Conservation (phyloP, 2,113 vertebrate species). For the Cromileptes altivelis region DNA sequence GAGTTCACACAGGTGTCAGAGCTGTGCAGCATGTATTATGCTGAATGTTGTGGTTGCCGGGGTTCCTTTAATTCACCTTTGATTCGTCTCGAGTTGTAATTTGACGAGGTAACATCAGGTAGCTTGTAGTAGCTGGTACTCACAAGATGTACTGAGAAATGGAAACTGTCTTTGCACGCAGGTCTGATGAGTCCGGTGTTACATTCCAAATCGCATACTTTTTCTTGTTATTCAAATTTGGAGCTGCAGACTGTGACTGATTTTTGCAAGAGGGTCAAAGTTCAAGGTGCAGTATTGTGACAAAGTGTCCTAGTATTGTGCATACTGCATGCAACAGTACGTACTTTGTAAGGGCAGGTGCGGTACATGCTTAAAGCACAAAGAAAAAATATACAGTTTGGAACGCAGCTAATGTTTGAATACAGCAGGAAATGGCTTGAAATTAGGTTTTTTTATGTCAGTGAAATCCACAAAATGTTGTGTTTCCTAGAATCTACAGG, state of each 20-base stretch:
- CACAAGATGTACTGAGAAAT: background rate
- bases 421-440: background rate
- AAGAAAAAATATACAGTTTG: too few relatives aligned
- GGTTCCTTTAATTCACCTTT: background rate
- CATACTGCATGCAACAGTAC: too few relatives aligned
- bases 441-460: background rate
- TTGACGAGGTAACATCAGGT: background rate
- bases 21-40: conserved; percentile 22
- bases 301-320: too few relatives aligned
- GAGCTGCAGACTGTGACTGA: too few relatives aligned
- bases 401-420: background rate
- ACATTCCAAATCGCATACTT: too few relatives aligned
- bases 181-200: background rate
- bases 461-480: background rate
- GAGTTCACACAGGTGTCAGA: conserved; percentile 69
- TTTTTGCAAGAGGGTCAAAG: too few relatives aligned
- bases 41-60: conserved; percentile 3
- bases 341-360: too few relatives aligned
- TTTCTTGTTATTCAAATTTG: too few relatives aligned
- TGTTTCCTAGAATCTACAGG: background rate
- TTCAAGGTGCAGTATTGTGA: too few relatives aligned
- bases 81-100: background rate
- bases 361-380: too few relatives aligned
- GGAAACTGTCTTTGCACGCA: background rate
- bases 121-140: background rate